Evolutionary conservation across 2,797 vertebrate genomes (phyloP), one percentile per base, ranked within the genome.

Genomic region (Phyllotis vaccarum): DNA sequence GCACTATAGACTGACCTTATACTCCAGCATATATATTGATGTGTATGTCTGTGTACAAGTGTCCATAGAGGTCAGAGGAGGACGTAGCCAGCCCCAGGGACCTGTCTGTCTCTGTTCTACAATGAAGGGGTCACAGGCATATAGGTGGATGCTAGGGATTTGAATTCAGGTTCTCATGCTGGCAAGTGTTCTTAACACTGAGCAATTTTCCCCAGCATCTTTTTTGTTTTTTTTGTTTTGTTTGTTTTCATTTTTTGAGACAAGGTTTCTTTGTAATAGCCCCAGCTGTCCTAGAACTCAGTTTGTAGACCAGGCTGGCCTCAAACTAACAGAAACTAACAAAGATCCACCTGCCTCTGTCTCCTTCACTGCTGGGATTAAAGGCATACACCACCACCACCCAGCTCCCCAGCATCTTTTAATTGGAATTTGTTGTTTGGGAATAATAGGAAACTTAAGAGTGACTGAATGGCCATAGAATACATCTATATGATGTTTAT

Each of bases 401-500:
- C 34, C 66, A 68, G 64, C 29, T 78, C 14, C 49, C 49, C 49
- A 52, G 46, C 49, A 90, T 82, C 60, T 88, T 95, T 91, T 64
- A 90, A 58, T 83, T 56, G 19, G 29, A 37, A 40, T 60, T 93
- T 90, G 37, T 70, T 43, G 40, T 60, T 83, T 94, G 60, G 11
- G 46, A 60, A 14, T 49, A 4, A 29, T 81, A 43, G 40, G n/a
- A 92, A 95, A 80, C 75, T 95, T 95, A 93, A 93, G 56, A 86
- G 24, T 87, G 34, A 17, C 62, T 40, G 29, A 87, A 21, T 74
- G 27, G 62, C 78, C 89, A 34, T 34, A 83, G 87, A 62, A 83
- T 66, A 91, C 31, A 82, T 31, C 29, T 87, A 2, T 68, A 83
- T 54, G 40, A 62, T 72, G 5, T 82, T 3, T 68, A n/a, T n/a